phyloP scores from a whole-genome alignment of 2,888 invertebrate genomes.

The Eucera pruinosa region DNA sequence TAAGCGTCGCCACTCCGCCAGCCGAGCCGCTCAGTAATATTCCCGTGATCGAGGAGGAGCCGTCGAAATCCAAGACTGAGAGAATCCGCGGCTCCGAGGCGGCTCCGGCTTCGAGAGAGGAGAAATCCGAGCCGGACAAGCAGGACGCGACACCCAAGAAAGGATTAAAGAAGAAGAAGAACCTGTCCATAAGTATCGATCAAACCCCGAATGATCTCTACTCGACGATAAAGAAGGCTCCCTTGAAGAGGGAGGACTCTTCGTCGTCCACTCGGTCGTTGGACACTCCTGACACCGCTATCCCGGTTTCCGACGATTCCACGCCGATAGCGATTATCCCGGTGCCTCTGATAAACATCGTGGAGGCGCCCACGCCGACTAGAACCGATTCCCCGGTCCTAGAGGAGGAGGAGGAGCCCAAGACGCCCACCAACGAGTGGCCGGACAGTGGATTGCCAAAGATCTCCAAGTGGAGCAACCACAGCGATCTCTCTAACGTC shows the following conservation, averaged over 20 bases:
- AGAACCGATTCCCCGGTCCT: constrained; percentile 20
- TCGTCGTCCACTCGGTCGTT: constrained; percentile 25
- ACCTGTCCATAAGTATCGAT: constrained; percentile 32
- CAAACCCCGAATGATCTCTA: neutral
- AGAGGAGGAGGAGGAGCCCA: constrained; percentile 71
- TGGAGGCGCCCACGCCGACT: constrained; percentile 41
- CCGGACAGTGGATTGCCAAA: constrained; percentile 58
- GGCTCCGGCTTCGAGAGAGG: neutral
- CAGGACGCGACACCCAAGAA: constrained; percentile 2
- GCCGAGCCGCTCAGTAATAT: constrained; percentile 39
- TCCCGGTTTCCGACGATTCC: constrained; percentile 18
- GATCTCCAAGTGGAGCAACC: constrained; percentile 79
- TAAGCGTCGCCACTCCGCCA: constrained; percentile 42
- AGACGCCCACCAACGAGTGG: constrained; percentile 78
- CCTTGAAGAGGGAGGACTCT: constrained; percentile 45
- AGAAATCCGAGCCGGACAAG: neutral
- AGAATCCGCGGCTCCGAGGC: neutral
- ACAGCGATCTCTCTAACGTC: constrained; percentile 75
- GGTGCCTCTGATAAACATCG: constrained; percentile 70
- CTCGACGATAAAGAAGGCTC: constrained; percentile 39
- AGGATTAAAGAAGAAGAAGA: constrained; percentile 39
- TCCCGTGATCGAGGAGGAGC: constrained; percentile 48
- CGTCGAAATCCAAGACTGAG: constrained; percentile 15
- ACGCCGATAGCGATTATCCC: constrained; percentile 48
- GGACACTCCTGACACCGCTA: constrained; percentile 41